Base-by-base conservation (phyloP, 2,888 invertebrate species). In the Hipparchia sbordonii region DNA sequence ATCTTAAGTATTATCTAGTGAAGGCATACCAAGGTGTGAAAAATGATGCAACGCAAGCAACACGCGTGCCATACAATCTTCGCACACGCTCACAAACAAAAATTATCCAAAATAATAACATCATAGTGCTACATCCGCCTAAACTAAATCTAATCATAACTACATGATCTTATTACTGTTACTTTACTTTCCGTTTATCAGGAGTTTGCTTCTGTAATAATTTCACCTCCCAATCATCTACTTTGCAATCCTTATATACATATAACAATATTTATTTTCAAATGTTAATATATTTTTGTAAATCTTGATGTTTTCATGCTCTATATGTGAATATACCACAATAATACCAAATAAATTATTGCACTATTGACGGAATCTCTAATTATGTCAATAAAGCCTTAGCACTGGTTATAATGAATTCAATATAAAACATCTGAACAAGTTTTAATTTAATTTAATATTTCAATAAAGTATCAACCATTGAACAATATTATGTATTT, bases 211-310 rank as follows among this genome's bases (percentile, higher is more conserved):
- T 69, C n/a, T 7, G 23, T 54, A 60, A 23, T 23, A 23, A 69
- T 62, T 46, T 56, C 13, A 63, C 12, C 23, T 70, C 39, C 9
- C 51, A 71, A 73, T 39, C 70, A 77, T 77, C 76, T 76, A 78
- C 79, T 81, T 81, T 81, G 81, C 82, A 87, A 87, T 84, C 92
- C 88, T 90, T 93, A 93, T 93, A 92, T 93, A 92, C 93, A 93
- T 88, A 92, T 86, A 92, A 89, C 85, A 86, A 87, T 65, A 65
- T 84, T 83, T 77, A 82, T 81, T 80, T 80, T 78, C 76, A 79
- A 79, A 77, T 62, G 59, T 71, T 69, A 77, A 74, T 76, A 78
- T 77, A 75, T 73, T 78, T 80, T 82, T 83, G 79, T 82, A 73
- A 76, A 75, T 61, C 39, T 54, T 61, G 71, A 67, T 54, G 71